Evolutionary conservation across 1,140 invertebrate species (phyloP).

Genomic region (Sesamia nonagrioides): DNA sequence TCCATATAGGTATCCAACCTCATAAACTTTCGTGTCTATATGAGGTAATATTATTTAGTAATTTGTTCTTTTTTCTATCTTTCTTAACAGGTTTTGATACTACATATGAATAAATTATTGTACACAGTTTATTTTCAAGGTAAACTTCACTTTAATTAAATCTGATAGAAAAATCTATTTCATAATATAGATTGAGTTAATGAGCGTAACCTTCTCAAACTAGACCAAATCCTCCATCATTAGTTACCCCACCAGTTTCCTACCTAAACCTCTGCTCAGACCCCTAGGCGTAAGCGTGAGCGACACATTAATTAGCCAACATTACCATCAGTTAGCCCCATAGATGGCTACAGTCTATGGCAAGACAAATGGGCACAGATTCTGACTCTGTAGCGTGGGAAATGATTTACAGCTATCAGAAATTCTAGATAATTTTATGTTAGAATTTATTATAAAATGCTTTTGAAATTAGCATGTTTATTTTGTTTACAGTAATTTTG

Average conservation of each 20-base stretch:
- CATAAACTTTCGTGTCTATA: no score
- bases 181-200: no score
- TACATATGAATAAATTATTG: no score
- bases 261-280: constrained; percentile 15
- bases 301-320: constrained; percentile 47
- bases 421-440: constrained; percentile 31
- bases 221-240: not conserved
- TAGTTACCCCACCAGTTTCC: constrained; percentile 6
- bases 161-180: no score
- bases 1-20: no score
- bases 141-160: no score
- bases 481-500: no score
- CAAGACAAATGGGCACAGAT: constrained; percentile 68
- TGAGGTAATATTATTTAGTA: no score
- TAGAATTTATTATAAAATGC: not conserved
- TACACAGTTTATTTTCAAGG: no score
- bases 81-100: no score
- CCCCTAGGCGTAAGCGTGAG: constrained; percentile 44
- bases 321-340: constrained; percentile 57
- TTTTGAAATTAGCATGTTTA: not conserved
- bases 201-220: not conserved
- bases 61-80: no score
- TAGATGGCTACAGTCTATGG: constrained; percentile 63
- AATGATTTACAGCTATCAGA: constrained; percentile 68
- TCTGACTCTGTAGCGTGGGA: constrained; percentile 69